Percentiles rank a stretch among this genome's conserved stretches.
Evolutionary conservation across 2,113 vertebrate genomes (phyloP).

Genomic region (Aix galericulata): DNA sequence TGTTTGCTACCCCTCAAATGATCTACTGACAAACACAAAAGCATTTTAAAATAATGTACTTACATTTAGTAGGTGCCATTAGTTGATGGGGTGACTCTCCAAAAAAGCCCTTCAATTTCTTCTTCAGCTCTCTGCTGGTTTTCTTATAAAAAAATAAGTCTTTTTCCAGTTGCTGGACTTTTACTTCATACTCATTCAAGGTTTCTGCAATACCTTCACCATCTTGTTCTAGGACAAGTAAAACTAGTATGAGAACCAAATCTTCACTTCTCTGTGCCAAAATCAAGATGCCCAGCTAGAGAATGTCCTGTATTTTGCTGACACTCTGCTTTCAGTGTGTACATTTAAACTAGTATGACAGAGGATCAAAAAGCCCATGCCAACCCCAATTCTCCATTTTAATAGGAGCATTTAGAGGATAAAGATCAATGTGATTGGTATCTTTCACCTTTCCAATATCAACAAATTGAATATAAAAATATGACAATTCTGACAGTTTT

Average conservation of each 20-base stretch:
- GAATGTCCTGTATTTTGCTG: not conserved
- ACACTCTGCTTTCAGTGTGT: not conserved
- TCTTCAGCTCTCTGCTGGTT: constrained; percentile 87
- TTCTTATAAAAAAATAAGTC: constrained; percentile 93
- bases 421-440: accelerated
- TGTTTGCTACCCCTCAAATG: not conserved
- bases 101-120: constrained; percentile 80
- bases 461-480: not conserved
- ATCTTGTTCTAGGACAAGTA: constrained; percentile 77
- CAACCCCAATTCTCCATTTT: not conserved
- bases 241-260: constrained; percentile 44
- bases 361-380: not conserved
- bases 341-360: not conserved
- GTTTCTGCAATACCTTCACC: constrained; percentile 69
- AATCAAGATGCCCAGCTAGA: not conserved
- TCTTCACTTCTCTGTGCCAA: not conserved
- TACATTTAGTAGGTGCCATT: constrained; percentile 49
- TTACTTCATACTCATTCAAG: constrained; percentile 76
- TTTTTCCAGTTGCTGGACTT: constrained; percentile 87
- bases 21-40: not conserved
- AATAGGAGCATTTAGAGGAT: not conserved
- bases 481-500: not conserved
- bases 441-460: not conserved
- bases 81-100: constrained; percentile 56
- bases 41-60: constrained; percentile 8